A percentile compares a stretch with the other conserved stretches of the same genome.
phyloP scores from a whole-genome alignment of 2,797 vertebrate species.

The Pagetopsis macropterus region DNA sequence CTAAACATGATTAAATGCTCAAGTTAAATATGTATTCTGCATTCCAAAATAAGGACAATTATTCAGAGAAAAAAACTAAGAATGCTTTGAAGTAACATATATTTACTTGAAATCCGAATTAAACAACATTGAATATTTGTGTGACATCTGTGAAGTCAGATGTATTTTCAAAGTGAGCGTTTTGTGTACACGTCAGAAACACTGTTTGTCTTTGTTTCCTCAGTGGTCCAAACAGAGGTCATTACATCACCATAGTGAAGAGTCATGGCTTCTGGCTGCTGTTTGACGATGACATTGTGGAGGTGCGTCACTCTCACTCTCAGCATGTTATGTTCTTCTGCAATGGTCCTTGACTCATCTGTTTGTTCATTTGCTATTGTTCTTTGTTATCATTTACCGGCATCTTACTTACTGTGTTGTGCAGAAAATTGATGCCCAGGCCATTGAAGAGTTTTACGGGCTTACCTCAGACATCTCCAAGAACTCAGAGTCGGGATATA shows the following conservation, averaged over 20 bases:
- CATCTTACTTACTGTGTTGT: slow-evolving; percentile 26
- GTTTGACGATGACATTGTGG: slow-evolving; percentile 98
- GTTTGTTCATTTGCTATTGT: slow-evolving; percentile 3
- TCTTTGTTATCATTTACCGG: background rate
- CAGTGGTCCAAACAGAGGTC: slow-evolving; percentile 94
- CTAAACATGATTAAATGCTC: too few species aligned
- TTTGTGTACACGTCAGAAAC: background rate
- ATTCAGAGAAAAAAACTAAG: background rate
- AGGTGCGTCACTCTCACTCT: slow-evolving; percentile 84
- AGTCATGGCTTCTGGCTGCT: slow-evolving; percentile 98
- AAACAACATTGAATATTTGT: background rate
- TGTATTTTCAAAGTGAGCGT: background rate
- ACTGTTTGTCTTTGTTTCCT: slow-evolving; percentile 43
- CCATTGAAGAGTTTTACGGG: slow-evolving; percentile 99
- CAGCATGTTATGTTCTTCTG: background rate
- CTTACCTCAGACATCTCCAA: slow-evolving; percentile 99
- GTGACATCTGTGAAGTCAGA: background rate
- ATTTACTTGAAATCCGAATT: background rate
- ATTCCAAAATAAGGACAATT: background rate
- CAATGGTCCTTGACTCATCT: slow-evolving; percentile 11
- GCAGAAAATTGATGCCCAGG: slow-evolving; percentile 99
- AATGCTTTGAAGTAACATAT: background rate
- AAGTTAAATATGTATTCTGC: background rate
- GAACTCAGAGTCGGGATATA: slow-evolving; percentile 99
- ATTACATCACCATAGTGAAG: slow-evolving; percentile 99